Evolutionary conservation across 2,888 invertebrate species (phyloP), one percentile per base, ranked within the genome.

Genomic region (Ormyrus rosae): DNA sequence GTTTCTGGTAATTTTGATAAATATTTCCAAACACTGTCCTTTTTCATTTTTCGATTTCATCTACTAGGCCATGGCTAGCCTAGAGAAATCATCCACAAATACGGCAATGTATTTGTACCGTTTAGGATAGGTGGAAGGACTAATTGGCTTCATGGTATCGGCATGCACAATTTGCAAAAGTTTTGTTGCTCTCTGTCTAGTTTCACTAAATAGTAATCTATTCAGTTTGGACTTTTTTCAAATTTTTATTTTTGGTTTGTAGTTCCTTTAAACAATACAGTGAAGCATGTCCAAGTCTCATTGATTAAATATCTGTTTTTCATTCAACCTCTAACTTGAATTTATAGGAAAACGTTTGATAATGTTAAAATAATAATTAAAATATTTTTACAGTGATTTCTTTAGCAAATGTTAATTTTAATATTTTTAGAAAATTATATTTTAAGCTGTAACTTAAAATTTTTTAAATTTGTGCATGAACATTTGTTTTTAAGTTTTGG

Each of bases 211-310:
- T 53, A 10, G 10, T 10, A 8, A 8, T 82, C 82, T 85, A 70
- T 84, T 81, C 5, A 85, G 67, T 79, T 85, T 86, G 0, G 85
- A 61, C 5, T 13, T 13, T 50, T 69, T 82, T 72, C 19, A 83
- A 68, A 9, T 79, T 77, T 76, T 79, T 79, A 13, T 79, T 83
- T 34, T 82, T 19, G 13, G 72, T 78, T 69, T 83, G 70, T 7
- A 83, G 48, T 34, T 58, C 69, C 48, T 73, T 76, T 9, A 83
- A 67, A 63, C 78, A 81, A 0, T 46, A 9, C 45, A 84, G 6
- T 0, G 84, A 85, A 5, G 83, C 83, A 71, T 85, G 84, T 10
- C 85, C 84, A 19, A 86, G 53, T 50, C 84, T 81, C 8, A 84
- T 7, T 83, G 13, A 13, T 13, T 13, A 13, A 13, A 13, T 13